Percentiles rank a stretch among this genome's conserved stretches.
These are phyloP conservation scores for Gadopsis marmoratus DNA, from an alignment of 2,797 vertebrate species.

Conservation along the genomic window DNA sequence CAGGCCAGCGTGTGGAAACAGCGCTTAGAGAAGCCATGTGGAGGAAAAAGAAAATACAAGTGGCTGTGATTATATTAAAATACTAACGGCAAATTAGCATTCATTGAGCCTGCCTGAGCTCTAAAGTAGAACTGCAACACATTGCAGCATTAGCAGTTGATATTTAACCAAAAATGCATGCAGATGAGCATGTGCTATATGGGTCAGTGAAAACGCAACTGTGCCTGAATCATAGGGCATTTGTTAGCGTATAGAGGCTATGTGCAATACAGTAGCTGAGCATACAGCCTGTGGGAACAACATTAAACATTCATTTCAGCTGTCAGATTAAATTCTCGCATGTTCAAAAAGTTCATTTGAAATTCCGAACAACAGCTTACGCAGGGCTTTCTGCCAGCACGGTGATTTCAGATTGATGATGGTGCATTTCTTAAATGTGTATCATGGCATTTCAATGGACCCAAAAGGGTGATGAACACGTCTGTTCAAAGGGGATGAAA, in stretches of 20 bases:
- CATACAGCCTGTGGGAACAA: slow-evolving; percentile 11
- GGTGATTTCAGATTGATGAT: slow-evolving; percentile 32
- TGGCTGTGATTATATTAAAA: slow-evolving; percentile 39
- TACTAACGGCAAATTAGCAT: slow-evolving; percentile 38
- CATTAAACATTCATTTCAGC: slow-evolving; percentile 34
- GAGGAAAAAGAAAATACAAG: slow-evolving; percentile 42
- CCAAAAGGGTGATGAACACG: slow-evolving; percentile 12
- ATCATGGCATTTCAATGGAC: slow-evolving; percentile 21
- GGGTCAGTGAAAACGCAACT: slow-evolving; percentile 45
- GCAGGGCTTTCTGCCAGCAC: slow-evolving; percentile 9
- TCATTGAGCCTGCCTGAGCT: slow-evolving; percentile 16
- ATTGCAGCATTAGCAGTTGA: slow-evolving; percentile 23
- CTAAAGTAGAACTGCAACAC: slow-evolving; percentile 22
- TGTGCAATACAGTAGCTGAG: slow-evolving; percentile 2
- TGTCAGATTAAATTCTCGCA: slow-evolving; percentile 27
- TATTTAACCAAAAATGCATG: slow-evolving; percentile 13
- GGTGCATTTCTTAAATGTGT: slow-evolving; percentile 19
- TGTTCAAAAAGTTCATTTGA: slow-evolving; percentile 29
- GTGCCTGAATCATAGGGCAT: slow-evolving; percentile 31
- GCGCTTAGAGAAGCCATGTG: slow-evolving; percentile 21
- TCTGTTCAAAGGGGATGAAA: slow-evolving; percentile 17
- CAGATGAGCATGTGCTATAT: slow-evolving; percentile 37
- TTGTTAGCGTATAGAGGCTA: slow-evolving; percentile 9
- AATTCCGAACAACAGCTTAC: slow-evolving; percentile 29
- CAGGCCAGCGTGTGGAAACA: slow-evolving; percentile 33